These are phyloP conservation scores for Hipposideros armiger DNA, from an alignment of 2,113 vertebrate genomes.

Conservation along the genomic window DNA sequence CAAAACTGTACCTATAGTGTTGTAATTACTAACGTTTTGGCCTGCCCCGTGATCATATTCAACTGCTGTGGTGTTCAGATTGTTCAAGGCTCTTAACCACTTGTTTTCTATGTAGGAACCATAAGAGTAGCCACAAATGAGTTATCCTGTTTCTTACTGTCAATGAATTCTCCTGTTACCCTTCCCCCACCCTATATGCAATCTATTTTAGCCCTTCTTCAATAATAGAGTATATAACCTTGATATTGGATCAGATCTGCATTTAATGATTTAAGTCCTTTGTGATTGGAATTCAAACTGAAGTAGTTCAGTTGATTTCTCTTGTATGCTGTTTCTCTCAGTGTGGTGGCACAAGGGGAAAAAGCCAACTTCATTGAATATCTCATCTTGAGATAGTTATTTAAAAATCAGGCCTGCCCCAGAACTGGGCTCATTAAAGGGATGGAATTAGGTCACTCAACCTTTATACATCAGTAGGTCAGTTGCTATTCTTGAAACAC, in stretches of 20 bases:
- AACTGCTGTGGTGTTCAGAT: background rate
- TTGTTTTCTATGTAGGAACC: background rate
- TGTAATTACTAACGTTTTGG: background rate
- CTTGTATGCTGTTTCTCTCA: background rate
- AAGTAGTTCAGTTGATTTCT: constrained; percentile 8
- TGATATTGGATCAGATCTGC: background rate
- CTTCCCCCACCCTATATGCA: background rate
- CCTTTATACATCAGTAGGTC: background rate
- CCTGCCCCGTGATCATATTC: background rate
- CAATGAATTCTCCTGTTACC: background rate
- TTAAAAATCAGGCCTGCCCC: constrained; percentile 28
- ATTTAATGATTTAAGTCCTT: background rate
- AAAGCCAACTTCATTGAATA: background rate
- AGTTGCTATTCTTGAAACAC: background rate
- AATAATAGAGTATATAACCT: background rate
- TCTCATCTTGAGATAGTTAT: background rate
- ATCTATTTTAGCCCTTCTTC: background rate
- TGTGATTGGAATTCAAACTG: background rate
- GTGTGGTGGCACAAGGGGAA: background rate
- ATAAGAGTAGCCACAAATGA: background rate
- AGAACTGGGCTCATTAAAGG: background rate
- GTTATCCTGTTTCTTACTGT: background rate
- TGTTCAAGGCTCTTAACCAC: background rate
- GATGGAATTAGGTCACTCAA: background rate
- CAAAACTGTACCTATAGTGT: background rate